These are phyloP conservation scores for Tipula helvola DNA, from an alignment of 2,888 invertebrate species.

Conservation along the genomic window DNA sequence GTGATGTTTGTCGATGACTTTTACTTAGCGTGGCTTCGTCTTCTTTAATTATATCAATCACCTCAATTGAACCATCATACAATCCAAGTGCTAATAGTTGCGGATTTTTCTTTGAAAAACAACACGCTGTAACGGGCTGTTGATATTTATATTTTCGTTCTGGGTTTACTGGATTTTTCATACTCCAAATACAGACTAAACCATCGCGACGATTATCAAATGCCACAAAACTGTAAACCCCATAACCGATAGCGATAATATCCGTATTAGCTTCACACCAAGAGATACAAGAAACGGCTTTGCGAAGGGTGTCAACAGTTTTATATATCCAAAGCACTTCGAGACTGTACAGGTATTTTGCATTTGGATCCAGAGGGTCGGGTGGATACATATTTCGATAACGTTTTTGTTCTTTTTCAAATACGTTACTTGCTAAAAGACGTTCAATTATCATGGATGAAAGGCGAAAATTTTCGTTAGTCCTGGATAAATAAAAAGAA, in stretches of 20 bases:
- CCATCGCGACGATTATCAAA: slow-evolving; percentile 41
- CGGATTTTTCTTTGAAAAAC: slow-evolving; percentile 55
- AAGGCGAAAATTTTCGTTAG: slow-evolving; percentile 39
- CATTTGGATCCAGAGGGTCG: slow-evolving; percentile 48
- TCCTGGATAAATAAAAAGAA: not conserved
- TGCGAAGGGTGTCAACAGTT: slow-evolving; percentile 38
- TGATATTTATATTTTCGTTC: slow-evolving; percentile 53
- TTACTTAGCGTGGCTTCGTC: slow-evolving; percentile 38
- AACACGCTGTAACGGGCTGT: slow-evolving; percentile 51
- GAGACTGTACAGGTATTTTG: slow-evolving; percentile 53
- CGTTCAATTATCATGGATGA: slow-evolving; percentile 54
- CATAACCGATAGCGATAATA: slow-evolving; percentile 64
- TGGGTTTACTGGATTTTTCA: slow-evolving; percentile 66
- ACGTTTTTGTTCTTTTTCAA: slow-evolving; percentile 50
- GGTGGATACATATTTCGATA: slow-evolving; percentile 52
- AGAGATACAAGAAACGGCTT: slow-evolving; percentile 47
- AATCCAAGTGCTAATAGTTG: slow-evolving; percentile 65
- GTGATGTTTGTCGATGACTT: slow-evolving; percentile 44
- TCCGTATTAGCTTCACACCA: slow-evolving; percentile 58
- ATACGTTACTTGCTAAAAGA: slow-evolving; percentile 57
- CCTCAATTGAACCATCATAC: slow-evolving; percentile 53
- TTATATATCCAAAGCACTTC: slow-evolving; percentile 54
- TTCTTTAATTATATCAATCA: slow-evolving; percentile 55
- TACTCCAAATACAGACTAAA: slow-evolving; percentile 62
- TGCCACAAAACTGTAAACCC: slow-evolving; percentile 45